Evolutionary conservation across 1,140 invertebrate species (phyloP), one percentile per base, ranked within the genome.

Genomic region (Drosophila miranda): DNA sequence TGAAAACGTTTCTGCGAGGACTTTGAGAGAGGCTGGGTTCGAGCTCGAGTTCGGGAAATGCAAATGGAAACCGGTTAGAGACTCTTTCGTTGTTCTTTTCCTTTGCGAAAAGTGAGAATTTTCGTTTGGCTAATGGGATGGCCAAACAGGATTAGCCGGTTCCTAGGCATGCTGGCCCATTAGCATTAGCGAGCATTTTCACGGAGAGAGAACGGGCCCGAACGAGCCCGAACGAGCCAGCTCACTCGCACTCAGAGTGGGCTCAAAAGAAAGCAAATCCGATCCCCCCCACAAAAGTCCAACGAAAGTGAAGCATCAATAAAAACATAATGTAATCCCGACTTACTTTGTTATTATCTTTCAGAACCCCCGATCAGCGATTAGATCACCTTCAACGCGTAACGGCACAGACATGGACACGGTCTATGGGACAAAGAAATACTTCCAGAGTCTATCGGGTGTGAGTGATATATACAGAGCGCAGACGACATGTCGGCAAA

Each of bases 351-450:
- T 58, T 30, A 19, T 62, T 16, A 38, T 56, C 34, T 71, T 83
- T 7, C 49, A 83, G 79, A 59, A 43, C 51, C 75, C 9, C 8
- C 8, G 30, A 30, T 30, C 30, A 9, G 60, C 30, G 26, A 67
- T 45, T n/a, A 30, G n/a, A 34, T 11, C 30, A 34, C 52, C 14
- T 28, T 13, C 38, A 38, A 52, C 44, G 46, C 44, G 46, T 48
- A 73, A 63, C 64, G 46, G 53, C 16, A 26, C 21, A 38, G 78
- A 46, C 6, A 90, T 90, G 89, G 89, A 90, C 52, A 90, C 89
- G 14, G 89, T 90, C 66, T 90, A 90, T 54, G 89, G 89, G 44
- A 90, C 89, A 57, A 90, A 90, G 68, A 90, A 90, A 59, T 90
- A 90, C 54, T 90, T 90, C 50, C 89, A 90, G 46, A 90, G 89